Evolutionary conservation across 2,113 vertebrate genomes (phyloP).

Genomic region (Procavia capensis): DNA sequence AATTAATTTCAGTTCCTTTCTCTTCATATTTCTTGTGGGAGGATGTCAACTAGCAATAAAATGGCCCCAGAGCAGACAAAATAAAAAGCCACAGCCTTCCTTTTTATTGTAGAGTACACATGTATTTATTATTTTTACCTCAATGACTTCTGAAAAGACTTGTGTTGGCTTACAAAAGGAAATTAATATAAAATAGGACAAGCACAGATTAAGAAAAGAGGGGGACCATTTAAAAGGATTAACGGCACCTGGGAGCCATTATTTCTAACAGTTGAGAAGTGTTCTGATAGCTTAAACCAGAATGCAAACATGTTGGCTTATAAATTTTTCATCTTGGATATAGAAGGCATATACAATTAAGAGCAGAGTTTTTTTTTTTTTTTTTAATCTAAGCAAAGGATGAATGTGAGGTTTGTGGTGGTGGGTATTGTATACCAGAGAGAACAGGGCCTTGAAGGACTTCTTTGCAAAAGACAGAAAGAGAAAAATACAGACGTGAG

Average conservation of each 20-base stretch:
- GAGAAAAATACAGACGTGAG: background rate
- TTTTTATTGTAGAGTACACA: background rate
- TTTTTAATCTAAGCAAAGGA: background rate
- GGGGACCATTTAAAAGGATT: slow-evolving; percentile 17
- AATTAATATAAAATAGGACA: slow-evolving; percentile 29
- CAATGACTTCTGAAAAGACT: slow-evolving; percentile 15
- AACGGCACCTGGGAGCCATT: slow-evolving; percentile 40
- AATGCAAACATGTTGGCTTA: background rate
- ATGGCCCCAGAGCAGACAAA: background rate
- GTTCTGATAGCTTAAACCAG: background rate
- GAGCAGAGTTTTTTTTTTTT: background rate
- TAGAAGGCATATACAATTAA: slow-evolving; percentile 22
- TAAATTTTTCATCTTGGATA: background rate
- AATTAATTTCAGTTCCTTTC: slow-evolving; percentile 22
- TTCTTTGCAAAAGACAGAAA: background rate
- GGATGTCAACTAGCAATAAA: background rate
- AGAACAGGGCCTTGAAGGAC: background rate
- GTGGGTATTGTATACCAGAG: background rate
- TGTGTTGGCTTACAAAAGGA: background rate
- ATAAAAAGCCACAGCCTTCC: background rate
- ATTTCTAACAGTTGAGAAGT: slow-evolving; percentile 41
- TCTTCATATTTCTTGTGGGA: background rate
- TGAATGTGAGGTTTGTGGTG: background rate
- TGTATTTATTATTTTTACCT: background rate
- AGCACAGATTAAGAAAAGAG: slow-evolving; percentile 40